A percentile compares a stretch with the other conserved stretches of the same genome.
phyloP scores from a whole-genome alignment of 2,797 vertebrate genomes.

The Botia kubotai region DNA sequence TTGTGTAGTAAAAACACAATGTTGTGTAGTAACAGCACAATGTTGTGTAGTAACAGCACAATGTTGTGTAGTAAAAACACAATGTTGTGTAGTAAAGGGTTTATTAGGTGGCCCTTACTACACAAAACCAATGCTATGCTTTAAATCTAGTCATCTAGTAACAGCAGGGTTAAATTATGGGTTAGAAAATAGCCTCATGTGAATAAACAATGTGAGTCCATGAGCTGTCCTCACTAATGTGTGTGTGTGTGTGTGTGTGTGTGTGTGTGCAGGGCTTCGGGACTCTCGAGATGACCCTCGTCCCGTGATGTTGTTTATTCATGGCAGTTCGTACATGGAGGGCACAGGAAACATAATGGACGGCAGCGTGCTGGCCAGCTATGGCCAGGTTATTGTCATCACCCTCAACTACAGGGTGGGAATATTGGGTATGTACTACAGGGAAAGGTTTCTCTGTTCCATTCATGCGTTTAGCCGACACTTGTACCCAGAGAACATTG shows the following conservation, averaged over 20 bases:
- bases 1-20: too few relatives aligned
- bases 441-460: not conserved
- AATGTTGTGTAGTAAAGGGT: too few relatives aligned
- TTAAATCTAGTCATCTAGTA: not conserved
- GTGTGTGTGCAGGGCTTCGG: conserved; percentile 75
- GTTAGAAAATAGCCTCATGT: not conserved
- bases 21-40: too few relatives aligned
- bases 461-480: not conserved
- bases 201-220: not conserved
- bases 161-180: not conserved
- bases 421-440: conserved; percentile 87
- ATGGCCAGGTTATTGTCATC: conserved; percentile 97
- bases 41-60: too few relatives aligned
- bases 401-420: conserved; percentile 98
- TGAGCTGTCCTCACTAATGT: not conserved
- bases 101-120: not conserved
- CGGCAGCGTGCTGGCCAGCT: conserved; percentile 96
- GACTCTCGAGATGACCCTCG: conserved; percentile 82
- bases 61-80: too few relatives aligned
- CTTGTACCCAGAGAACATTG: too few relatives aligned
- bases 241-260: not conserved
- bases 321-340: conserved; percentile 99
- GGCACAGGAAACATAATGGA: conserved; percentile 99
- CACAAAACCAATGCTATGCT: not conserved
- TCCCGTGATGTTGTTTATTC: conserved; percentile 99